A percentile compares a stretch with the other conserved stretches of the same genome.
phyloP scores from a whole-genome alignment of 2,888 invertebrate species.

The Iphiclides podalirius region DNA sequence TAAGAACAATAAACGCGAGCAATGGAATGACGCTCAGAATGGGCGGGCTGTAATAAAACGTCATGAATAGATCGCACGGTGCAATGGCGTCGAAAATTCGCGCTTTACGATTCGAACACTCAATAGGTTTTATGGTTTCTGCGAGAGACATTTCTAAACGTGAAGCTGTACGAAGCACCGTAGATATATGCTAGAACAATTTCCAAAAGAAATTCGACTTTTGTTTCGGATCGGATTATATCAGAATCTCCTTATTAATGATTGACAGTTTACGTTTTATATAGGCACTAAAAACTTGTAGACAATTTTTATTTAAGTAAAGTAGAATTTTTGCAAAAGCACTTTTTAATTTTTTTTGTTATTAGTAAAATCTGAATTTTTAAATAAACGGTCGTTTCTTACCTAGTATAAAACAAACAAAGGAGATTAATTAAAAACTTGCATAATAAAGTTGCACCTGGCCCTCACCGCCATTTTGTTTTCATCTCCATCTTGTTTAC shows the following conservation, averaged over 20 bases:
- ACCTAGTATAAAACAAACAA: constrained; percentile 10
- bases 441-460: constrained; percentile 25
- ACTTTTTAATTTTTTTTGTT: no score
- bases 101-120: constrained; percentile 53
- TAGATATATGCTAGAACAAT: no score
- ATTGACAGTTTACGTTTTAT: no score
- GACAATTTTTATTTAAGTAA: no score
- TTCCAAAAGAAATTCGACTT: no score
- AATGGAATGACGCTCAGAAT: constrained; percentile 39
- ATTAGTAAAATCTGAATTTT: no score
- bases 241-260: no score
- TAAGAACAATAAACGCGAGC: constrained; percentile 43
- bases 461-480: constrained; percentile 47
- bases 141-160: constrained; percentile 36
- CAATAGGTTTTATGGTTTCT: constrained; percentile 49
- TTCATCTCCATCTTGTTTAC: constrained; percentile 41
- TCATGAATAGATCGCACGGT: constrained; percentile 50
- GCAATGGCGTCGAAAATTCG: constrained; percentile 52
- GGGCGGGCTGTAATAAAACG: constrained; percentile 44
- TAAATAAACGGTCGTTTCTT: not conserved
- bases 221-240: no score
- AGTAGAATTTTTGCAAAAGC: no score
- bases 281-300: no score
- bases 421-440: constrained; percentile 20
- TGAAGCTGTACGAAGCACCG: constrained; percentile 9